Percentiles rank a stretch among this genome's conserved stretches.
Evolutionary conservation across 1,140 invertebrate species (phyloP).

Genomic region (Spodoptera litura): DNA sequence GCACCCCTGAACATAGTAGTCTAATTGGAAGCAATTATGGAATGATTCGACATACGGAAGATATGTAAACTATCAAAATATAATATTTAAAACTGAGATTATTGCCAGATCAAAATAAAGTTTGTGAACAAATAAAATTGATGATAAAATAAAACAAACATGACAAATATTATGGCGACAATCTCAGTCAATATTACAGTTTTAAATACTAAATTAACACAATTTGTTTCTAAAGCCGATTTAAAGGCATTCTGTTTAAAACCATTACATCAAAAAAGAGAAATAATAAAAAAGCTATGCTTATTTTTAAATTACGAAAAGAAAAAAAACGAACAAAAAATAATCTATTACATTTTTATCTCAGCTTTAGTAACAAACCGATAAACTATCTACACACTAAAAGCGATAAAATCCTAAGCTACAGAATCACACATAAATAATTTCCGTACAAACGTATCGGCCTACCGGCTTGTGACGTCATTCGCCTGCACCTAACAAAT

Average conservation of each 20-base stretch:
- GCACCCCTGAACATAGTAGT: conserved; percentile 41
- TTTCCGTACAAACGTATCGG: conserved; percentile 69
- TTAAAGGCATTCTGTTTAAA: conserved; percentile 25
- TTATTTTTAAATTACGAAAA: not conserved
- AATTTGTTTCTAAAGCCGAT: conserved; percentile 45
- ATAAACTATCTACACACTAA: conserved; percentile 66
- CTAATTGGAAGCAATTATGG: conserved; percentile 67
- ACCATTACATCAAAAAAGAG: not conserved
- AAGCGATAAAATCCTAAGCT: conserved; percentile 62
- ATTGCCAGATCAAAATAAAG: conserved; percentile 45
- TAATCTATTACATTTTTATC: conserved; percentile 51
- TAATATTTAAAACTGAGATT: conserved; percentile 48
- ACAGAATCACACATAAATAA: conserved; percentile 85
- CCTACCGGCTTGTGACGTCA: conserved; percentile 26
- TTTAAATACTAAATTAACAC: conserved; percentile 41
- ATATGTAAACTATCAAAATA: conserved; percentile 53
- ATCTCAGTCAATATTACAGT: conserved; percentile 56
- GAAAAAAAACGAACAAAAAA: conserved; percentile 10
- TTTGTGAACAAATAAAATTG: conserved; percentile 45
- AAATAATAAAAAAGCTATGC: conserved; percentile 11
- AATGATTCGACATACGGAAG: conserved; percentile 70
- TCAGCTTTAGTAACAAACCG: conserved; percentile 59
- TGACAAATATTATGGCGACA: conserved; percentile 52
- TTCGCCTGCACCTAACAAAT: conserved; percentile 64
- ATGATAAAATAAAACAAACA: conserved; percentile 52